Conservation (phyloP, 2,113 vertebrate species). For the Melanerpes formicivorus region DNA sequence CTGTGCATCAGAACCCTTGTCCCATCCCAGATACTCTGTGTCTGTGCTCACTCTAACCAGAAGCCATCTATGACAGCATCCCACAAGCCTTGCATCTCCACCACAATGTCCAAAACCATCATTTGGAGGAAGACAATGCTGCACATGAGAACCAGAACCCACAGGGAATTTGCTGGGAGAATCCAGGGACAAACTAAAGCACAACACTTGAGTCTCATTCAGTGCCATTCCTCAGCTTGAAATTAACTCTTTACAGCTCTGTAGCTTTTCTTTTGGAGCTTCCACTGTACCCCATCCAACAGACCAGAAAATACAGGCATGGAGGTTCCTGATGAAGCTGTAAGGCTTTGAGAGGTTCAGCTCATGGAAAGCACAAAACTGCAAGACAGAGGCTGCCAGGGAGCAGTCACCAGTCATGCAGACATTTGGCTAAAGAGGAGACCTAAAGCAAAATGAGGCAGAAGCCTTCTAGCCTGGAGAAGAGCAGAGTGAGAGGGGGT, state of each 20-base stretch:
- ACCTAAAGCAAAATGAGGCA: neutral
- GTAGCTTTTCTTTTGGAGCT: neutral
- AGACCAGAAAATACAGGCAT: neutral
- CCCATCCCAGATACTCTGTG: neutral
- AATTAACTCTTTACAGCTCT: neutral
- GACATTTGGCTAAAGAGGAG: neutral
- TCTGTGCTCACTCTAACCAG: neutral
- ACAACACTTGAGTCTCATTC: neutral
- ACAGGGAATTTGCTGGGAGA: neutral
- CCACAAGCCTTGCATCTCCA: neutral
- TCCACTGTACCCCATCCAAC: neutral
- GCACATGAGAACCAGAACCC: neutral
- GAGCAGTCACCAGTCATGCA: neutral
- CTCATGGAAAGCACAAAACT: neutral
- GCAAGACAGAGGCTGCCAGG: neutral
- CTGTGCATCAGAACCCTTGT: neutral
- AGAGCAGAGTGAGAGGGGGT: too few relatives aligned
- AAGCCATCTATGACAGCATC: neutral
- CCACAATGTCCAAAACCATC: neutral
- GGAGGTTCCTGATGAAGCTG: neutral
- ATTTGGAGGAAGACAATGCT: neutral
- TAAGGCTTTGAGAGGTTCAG: neutral
- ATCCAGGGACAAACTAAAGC: conserved; percentile 7
- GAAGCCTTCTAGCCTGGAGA: too few relatives aligned
- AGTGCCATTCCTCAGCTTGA: neutral